Evolutionary conservation across 2,888 invertebrate genomes (phyloP), one percentile per base, ranked within the genome.

Genomic region (Hyalella azteca): DNA sequence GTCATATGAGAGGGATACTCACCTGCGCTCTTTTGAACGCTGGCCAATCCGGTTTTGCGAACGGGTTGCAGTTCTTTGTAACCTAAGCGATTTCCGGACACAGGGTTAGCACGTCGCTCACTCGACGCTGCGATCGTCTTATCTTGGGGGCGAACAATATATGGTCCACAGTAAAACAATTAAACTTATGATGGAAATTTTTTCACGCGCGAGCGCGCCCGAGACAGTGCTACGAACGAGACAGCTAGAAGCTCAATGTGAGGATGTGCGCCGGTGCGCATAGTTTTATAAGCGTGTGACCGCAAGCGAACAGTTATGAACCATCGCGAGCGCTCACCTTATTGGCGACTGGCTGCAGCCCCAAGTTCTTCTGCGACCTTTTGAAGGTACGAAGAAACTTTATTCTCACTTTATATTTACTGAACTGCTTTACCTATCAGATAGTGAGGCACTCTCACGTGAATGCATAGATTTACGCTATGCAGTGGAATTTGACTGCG

Each of bases 271-370:
- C 36, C 66, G n/a, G 36, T 29, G 29, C 66, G 66, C 66, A 66
- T 36, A 66, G 66, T 66, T 36, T 66, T 66, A 66, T 66, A 66
- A 66, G 66, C 66, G 66, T 66, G 66, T 66, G 66, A 66, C 66
- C 66, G 36, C 66, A 36, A 66, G 66, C 19, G 66, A 66, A 66
- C 66, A 66, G 66, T 66, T 66, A 66, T 66, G 66, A 66, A 66
- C 66, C 36, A 66, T 3, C 54, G 49, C 50, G 54, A 54, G 54
- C 26, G 54, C 54, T 54, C 54, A 19, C 26, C 26, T 7, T 7
- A 15, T 26, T 29, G 54, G 26, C 45, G 29, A 54, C 54, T 29
- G 26, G 29, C 22, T 54, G 54, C 26, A 54, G 54, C 29, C 54
- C 15, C 26, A 29, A n/a, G n/a, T n/a, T n/a, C n/a, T n/a, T n/a